Base-by-base conservation (phyloP, 2,113 vertebrate species). In the Toxotes chatareus region DNA sequence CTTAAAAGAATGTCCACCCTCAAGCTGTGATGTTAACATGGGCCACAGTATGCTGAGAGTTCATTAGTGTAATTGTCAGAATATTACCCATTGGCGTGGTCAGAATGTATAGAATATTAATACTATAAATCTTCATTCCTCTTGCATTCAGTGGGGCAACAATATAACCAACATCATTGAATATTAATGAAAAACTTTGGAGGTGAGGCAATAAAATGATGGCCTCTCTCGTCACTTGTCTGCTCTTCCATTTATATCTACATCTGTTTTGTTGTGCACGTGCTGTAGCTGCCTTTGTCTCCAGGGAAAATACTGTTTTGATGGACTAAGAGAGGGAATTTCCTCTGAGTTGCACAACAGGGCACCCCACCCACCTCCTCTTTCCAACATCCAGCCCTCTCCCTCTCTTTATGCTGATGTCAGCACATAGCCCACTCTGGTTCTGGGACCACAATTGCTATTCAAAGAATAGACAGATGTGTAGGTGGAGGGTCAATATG, bases 21-120 rank as follows among this genome's bases (percentile, higher is more conserved):
- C 73, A 66, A 93, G 89, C 88, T 82, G 84, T 83, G 79, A 89
- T 91, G 91, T 91, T 93, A 93, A 92, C 90, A 89, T 36, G 83
- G 76, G 80, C 80, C 91, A 88, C 66, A 56, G 86, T 89, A 47
- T 83, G 88, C 86, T 59, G 84, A 88, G 90, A 92, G 82, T 92
- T 92, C 92, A 93, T 92, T 92, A 92, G 90, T 89, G 85, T 93
- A 91, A 93, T 93, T 92, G 89, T 79, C 79, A 87, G 79, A 90
- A 89, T 93, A 92, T 92, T 85, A 88, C 88, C 91, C 91, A 89
- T 69, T 93, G 90, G 92, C 89, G 79, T 79, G 87, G 87, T 87
- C 91, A 84, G 90, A 90, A 91, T 89, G 84, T 92, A 89, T 89
- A 70, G 83, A 91, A 92, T 90, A 88, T 91, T 91, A 93, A 92